Evolutionary conservation across 2,113 vertebrate species (phyloP).

Genomic region (western clawed frog (Xenopus tropicalis)): UCB_Xtro_10.0 CM004446.2:94219501-94220000

Average conservation of each 20-base stretch:
- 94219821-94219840: slow-evolving; percentile 39
- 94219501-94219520: no score
- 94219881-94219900: slow-evolving; percentile 33
- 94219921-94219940: slow-evolving; percentile 21
- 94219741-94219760: background rate
- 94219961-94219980: slow-evolving; percentile 43
- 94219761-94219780: slow-evolving; percentile 26
- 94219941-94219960: slow-evolving; percentile 33
- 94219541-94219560: no score
- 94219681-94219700: no score
- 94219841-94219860: slow-evolving; percentile 50
- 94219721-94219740: background rate
- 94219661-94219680: no score
- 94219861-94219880: slow-evolving; percentile 42
- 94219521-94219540: no score
- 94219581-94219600: no score
- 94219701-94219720: no score
- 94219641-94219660: no score
- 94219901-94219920: background rate
- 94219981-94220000: background rate
- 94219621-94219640: no score
- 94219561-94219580: no score
- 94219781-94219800: slow-evolving; percentile 42
- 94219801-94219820: slow-evolving; percentile 51
- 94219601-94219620: no score